Evolutionary conservation across 1,140 invertebrate species (phyloP).

Genomic region (Metopolophium dirhodum): DNA sequence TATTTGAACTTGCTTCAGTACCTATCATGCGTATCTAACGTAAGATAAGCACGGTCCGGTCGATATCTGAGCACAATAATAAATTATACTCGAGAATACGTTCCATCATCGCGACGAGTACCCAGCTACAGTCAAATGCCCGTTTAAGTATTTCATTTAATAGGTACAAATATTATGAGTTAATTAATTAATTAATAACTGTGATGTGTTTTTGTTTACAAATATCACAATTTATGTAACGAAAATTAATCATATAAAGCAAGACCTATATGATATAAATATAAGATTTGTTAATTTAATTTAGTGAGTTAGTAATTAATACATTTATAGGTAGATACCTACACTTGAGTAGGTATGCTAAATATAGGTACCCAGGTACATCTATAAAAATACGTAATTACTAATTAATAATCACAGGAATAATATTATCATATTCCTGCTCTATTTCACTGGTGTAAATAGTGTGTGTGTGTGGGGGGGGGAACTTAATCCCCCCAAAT

Average conservation of each 20-base stretch:
- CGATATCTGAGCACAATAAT: background rate
- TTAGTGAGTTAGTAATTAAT: background rate
- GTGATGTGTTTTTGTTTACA: background rate
- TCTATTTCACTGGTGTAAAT: no score
- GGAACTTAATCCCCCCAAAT: no score
- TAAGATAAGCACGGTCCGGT: background rate
- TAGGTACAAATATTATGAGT: no score
- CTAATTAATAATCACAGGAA: no score
- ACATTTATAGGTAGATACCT: background rate
- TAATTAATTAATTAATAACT: background rate
- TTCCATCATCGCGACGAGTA: background rate
- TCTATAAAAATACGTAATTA: no score
- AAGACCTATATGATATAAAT: background rate
- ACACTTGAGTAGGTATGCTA: no score
- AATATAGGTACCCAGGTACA: no score
- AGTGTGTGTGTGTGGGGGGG: no score
- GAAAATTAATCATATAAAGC: background rate
- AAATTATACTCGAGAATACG: background rate
- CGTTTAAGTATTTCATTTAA: background rate
- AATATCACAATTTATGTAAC: background rate
- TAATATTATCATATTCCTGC: no score
- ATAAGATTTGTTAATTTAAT: background rate
- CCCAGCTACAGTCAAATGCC: background rate
- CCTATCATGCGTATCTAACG: no score
- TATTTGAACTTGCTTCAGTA: no score